Evolutionary conservation across 2,888 invertebrate species (phyloP), one percentile per base, ranked within the genome.

Genomic region (Colostygia pectinataria): DNA sequence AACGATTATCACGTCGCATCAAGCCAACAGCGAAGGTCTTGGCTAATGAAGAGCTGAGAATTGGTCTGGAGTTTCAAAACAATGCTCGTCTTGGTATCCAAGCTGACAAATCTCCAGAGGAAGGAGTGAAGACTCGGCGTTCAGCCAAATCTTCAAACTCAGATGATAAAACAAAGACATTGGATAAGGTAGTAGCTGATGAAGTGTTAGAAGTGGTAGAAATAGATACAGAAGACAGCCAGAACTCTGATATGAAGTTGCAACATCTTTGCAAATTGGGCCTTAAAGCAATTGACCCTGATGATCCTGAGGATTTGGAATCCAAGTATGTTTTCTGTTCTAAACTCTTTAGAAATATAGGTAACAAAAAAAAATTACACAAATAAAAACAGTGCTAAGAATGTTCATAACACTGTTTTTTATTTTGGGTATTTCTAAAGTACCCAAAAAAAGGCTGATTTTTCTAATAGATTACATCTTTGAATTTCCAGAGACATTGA

Each of bases 11-110:
- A 0, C 86, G 93, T 2, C 90, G 93, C 43, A 91, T 94, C 41
- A 94, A 94, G 69, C 93, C 93, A 4, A 94, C 94, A 2, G 91
- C 92, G 4, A 94, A 94, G 74, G 91, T 93, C 33, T 77, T 94
- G 14, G 93, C 93, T 13, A 93, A 94, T 68, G 91, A 93, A 63
- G 93, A 93, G 62, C 63, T 92, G 32, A 85, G 91, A 40, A 90
- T 92, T 45, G 92, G 92, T 4, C 79, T 91, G 20, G 92, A 92
- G 63, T 90, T 91, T 4, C 91, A 91, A 63, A 92, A 91, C 56
- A 92, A 91, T 67, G 91, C 89, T 1, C 80, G 92, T 1, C 80
- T 92, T 34, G 91, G 91, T 6, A 77, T 83, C 38, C 69, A 75
- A 28, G 47, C 66, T 25, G 87, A 87, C 8, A 82, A 78, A 51